Conservation (phyloP, 2,888 invertebrate species). For the Alsophila aescularia region DNA sequence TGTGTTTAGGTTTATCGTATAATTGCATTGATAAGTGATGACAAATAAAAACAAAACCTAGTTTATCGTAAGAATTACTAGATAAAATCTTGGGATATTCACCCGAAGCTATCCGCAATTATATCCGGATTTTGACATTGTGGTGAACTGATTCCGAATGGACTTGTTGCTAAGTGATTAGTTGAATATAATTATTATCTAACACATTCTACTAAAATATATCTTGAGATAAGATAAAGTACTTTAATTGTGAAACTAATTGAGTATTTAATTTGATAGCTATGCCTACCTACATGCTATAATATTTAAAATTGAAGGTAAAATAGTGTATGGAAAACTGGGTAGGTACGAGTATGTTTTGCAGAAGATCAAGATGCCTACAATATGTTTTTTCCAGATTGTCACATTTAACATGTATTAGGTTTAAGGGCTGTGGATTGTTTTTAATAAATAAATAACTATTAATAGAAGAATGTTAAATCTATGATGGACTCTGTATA, state of each 20-base stretch:
- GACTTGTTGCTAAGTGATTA: conserved; percentile 12
- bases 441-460: too few species aligned
- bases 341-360: too few species aligned
- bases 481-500: too few species aligned
- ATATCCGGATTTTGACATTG: background rate
- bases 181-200: background rate
- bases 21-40: background rate
- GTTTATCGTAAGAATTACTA: background rate
- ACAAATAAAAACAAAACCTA: background rate
- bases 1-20: background rate
- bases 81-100: background rate
- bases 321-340: too few species aligned
- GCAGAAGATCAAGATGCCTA: too few species aligned
- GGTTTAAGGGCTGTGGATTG: too few species aligned
- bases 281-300: too few species aligned
- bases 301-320: too few species aligned
- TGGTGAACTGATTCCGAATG: background rate
- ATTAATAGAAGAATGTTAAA: too few species aligned
- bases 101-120: background rate
- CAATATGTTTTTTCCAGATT: too few species aligned
- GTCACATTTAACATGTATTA: too few species aligned
- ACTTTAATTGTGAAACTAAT: background rate
- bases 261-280: background rate
- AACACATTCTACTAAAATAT: conserved; percentile 1
- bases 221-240: conserved; percentile 8